phyloP scores from a whole-genome alignment of 2,888 invertebrate species.

The Urechis unicinctus region DNA sequence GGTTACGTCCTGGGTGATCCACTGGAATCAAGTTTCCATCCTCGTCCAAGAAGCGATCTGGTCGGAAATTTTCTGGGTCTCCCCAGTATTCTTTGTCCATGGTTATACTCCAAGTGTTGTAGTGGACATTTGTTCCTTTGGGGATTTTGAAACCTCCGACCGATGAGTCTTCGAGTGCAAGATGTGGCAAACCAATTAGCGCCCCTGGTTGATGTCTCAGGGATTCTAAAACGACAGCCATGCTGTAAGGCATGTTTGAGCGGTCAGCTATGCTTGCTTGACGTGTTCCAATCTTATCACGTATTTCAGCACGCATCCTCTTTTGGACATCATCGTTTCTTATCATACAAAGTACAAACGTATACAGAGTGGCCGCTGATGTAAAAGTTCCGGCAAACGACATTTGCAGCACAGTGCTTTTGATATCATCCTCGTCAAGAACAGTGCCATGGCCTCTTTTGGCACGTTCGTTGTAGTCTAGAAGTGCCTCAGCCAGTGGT shows the following conservation, averaged over 20 bases:
- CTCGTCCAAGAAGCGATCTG: neutral
- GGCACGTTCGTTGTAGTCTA: too few species aligned
- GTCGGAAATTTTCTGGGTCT: neutral
- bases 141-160: neutral
- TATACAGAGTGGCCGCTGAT: neutral
- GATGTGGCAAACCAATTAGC: neutral
- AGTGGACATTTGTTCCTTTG: neutral
- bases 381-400: neutral
- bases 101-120: neutral
- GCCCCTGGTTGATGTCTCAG: too few species aligned
- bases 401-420: neutral
- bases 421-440: neutral
- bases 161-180: neutral
- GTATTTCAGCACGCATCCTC: neutral
- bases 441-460: too few species aligned
- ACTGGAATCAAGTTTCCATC: neutral
- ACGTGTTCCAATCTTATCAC: neutral
- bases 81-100: neutral
- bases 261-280: neutral
- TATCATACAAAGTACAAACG: neutral
- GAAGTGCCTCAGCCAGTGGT: too few species aligned
- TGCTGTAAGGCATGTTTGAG: neutral
- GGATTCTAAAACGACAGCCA: neutral
- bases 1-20: neutral
- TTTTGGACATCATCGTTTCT: neutral